Conservation (phyloP, 2,113 vertebrate genomes). For the Pomatorhinus ruficollis region DNA sequence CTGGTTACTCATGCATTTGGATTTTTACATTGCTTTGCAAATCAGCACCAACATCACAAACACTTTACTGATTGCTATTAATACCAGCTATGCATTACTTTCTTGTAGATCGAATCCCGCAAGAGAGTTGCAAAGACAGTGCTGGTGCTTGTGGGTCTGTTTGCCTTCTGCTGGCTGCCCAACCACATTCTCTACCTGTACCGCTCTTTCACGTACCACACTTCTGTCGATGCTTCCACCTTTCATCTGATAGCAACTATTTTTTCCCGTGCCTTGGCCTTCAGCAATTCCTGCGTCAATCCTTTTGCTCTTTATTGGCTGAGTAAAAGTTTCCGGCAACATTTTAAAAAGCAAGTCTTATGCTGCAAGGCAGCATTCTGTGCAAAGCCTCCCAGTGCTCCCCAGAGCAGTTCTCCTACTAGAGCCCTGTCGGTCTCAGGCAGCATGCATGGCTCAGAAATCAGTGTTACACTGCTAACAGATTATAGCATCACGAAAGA, state of each 20-base stretch:
- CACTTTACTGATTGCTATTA: neutral
- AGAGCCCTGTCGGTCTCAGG: slow-evolving; percentile 56
- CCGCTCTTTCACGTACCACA: slow-evolving; percentile 75
- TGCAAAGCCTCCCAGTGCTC: slow-evolving; percentile 12
- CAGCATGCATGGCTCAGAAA: slow-evolving; percentile 70
- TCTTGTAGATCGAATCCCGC: slow-evolving; percentile 79
- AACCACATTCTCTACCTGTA: slow-evolving; percentile 83
- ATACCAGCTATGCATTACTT: neutral
- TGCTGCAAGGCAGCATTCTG: slow-evolving; percentile 65
- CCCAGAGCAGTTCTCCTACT: slow-evolving; percentile 54
- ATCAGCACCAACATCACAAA: neutral
- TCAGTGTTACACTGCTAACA: slow-evolving; percentile 70
- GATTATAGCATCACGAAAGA: slow-evolving; percentile 70
- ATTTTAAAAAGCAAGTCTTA: slow-evolving; percentile 78
- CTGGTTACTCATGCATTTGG: neutral
- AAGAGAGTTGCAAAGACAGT: slow-evolving; percentile 84
- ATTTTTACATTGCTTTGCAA: neutral
- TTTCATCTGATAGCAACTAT: slow-evolving; percentile 75
- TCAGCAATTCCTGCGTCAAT: slow-evolving; percentile 83
- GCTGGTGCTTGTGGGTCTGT: slow-evolving; percentile 79
- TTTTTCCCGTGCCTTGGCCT: slow-evolving; percentile 78
- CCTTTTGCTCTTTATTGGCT: slow-evolving; percentile 84
- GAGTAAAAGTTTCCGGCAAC: slow-evolving; percentile 80
- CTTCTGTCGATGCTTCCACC: slow-evolving; percentile 69
- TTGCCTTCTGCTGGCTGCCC: slow-evolving; percentile 83